Evolutionary conservation across 1,140 invertebrate genomes (phyloP).

Genomic region (Drosophila neocordata): DNA sequence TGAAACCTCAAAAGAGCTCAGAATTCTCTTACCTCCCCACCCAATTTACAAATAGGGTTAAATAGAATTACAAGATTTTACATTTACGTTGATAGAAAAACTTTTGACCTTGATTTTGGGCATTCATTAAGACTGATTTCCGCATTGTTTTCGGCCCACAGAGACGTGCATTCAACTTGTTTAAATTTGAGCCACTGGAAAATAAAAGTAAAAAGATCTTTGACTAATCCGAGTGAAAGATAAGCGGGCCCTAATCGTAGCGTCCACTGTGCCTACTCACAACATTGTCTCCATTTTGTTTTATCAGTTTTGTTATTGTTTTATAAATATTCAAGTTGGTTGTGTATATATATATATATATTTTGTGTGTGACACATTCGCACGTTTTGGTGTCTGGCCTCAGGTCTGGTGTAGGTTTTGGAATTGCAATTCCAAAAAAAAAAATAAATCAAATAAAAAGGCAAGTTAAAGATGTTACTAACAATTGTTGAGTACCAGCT

Average conservation of each 20-base stretch:
- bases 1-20: no score
- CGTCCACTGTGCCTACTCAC: neutral
- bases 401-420: neutral
- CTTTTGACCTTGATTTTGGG: no score
- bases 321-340: neutral
- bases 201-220: neutral
- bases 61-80: no score
- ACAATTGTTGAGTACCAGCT: no score
- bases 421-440: neutral
- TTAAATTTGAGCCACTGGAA: no score
- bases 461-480: neutral
- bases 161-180: no score
- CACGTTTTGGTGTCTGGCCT: conserved; percentile 2
- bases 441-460: neutral
- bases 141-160: no score
- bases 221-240: neutral
- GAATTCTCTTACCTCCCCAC: no score
- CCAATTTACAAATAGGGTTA: no score
- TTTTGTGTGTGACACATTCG: neutral
- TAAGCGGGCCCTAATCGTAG: conserved; percentile 1
- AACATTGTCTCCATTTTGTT: conserved; percentile 3
- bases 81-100: no score
- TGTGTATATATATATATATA: neutral
- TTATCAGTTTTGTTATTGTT: conserved; percentile 3
- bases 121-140: no score